Percentiles rank a stretch among this genome's conserved stretches.
Evolutionary conservation across 2,888 invertebrate genomes (phyloP).

Genomic region (Lepetodrilus schrolli): DNA sequence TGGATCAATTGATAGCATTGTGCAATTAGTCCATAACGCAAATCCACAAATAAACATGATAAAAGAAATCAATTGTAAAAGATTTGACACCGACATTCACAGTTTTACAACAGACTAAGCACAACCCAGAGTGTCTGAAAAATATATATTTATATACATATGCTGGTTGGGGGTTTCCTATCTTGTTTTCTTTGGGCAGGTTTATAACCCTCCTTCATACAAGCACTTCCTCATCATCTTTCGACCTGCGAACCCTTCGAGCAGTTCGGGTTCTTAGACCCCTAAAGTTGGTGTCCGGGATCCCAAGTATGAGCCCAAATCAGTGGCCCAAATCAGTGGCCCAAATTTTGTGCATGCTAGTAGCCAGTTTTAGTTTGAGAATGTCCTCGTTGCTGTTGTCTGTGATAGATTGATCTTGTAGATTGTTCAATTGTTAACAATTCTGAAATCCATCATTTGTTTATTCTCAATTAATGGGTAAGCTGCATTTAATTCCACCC

Average conservation of each 20-base stretch:
- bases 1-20: no score
- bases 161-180: no score
- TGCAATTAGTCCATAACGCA: no score
- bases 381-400: not conserved
- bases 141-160: no score
- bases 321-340: no score
- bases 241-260: constrained; percentile 99
- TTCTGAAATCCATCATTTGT: not conserved
- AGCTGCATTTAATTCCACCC: not conserved
- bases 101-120: no score
- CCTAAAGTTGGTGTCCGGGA: constrained; percentile 99
- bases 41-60: no score
- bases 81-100: not conserved
- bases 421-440: not conserved
- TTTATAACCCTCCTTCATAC: constrained; percentile 69
- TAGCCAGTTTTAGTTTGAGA: not conserved
- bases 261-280: constrained; percentile 99
- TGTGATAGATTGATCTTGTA: not conserved
- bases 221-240: constrained; percentile 37
- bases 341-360: not conserved
- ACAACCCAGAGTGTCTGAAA: not conserved
- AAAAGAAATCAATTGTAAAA: no score
- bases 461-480: not conserved
- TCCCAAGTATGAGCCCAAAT: constrained; percentile 93
- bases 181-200: constrained; percentile 34